A percentile compares a stretch with the other conserved stretches of the same genome.
Evolutionary conservation across 64 coral and sea anemone species (phyloP).

Genomic region (Stylophora pistillata): DNA sequence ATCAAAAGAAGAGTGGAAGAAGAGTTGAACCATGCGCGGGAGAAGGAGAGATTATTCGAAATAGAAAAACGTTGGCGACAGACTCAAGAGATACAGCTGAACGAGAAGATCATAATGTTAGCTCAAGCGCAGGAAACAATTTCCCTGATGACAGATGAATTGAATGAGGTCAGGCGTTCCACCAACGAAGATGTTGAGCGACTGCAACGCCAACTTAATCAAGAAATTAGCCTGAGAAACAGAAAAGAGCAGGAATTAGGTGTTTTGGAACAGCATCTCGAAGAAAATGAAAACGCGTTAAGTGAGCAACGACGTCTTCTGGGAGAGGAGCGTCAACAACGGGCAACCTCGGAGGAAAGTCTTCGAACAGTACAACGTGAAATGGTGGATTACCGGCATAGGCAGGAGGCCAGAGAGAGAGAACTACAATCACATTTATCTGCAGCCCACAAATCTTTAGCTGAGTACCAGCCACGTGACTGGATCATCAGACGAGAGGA

Average conservation of each 20-base stretch:
- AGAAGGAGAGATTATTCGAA: no score
- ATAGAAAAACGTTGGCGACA: no score
- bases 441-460: neutral
- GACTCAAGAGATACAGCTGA: no score
- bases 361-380: neutral
- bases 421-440: neutral
- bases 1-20: neutral
- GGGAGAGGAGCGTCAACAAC: neutral
- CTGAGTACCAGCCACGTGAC: neutral
- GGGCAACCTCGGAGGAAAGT: neutral
- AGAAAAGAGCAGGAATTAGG: no score
- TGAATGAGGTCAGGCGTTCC: no score
- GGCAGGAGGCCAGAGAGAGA: neutral
- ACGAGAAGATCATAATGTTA: no score
- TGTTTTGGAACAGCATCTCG: no score
- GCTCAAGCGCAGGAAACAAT: no score
- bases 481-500: conserved; percentile 15
- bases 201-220: neutral
- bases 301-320: neutral
- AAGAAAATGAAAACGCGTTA: neutral
- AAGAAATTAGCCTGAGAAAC: no score
- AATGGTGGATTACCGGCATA: neutral
- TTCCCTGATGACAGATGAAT: no score
- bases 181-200: neutral
- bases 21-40: no score